phyloP scores from a whole-genome alignment of 53 echinoderm and acorn worm genomes.

The Apostichopus leukothele region DNA sequence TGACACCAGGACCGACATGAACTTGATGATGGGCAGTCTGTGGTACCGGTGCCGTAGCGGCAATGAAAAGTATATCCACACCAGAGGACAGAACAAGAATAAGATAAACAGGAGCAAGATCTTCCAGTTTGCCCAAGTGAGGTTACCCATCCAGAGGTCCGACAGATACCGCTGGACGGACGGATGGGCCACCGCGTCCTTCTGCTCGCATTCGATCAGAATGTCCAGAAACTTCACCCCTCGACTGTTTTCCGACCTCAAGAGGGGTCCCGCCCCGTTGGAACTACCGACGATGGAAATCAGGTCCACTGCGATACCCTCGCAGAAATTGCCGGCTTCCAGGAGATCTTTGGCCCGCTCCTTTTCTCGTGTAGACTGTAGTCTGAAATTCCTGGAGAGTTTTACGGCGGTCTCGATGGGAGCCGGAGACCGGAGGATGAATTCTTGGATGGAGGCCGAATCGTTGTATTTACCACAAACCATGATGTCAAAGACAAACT shows the following conservation, averaged over 20 bases:
- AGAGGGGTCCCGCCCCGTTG: slow-evolving; percentile 75
- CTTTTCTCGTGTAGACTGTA: slow-evolving; percentile 84
- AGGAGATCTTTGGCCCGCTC: slow-evolving; percentile 86
- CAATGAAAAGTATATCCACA: slow-evolving; percentile 85
- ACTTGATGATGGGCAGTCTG: slow-evolving; percentile 97
- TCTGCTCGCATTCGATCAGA: slow-evolving; percentile 93
- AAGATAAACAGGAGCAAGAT: slow-evolving; percentile 83
- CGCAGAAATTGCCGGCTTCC: slow-evolving; percentile 77
- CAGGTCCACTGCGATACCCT: slow-evolving; percentile 91
- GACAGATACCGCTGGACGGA: slow-evolving; percentile 95
- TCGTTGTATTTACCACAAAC: slow-evolving; percentile 86
- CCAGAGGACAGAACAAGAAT: slow-evolving; percentile 77
- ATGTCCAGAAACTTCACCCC: slow-evolving; percentile 85
- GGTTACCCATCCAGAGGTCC: slow-evolving; percentile 89
- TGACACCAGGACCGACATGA: slow-evolving; percentile 92
- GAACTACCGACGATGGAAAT: slow-evolving; percentile 80
- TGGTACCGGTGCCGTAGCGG: slow-evolving; percentile 85
- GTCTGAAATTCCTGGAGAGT: slow-evolving; percentile 75
- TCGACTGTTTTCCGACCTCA: slow-evolving; percentile 75
- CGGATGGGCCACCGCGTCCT: slow-evolving; percentile 95
- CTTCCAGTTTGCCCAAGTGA: slow-evolving; percentile 92
- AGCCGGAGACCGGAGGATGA: slow-evolving; percentile 86
- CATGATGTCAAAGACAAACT: slow-evolving; percentile 99
- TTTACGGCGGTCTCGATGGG: slow-evolving; percentile 94
- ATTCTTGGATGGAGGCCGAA: slow-evolving; percentile 82